Evolutionary conservation across 2,888 invertebrate species (phyloP).

Genomic region (Thecocarcelia acutangulata): DNA sequence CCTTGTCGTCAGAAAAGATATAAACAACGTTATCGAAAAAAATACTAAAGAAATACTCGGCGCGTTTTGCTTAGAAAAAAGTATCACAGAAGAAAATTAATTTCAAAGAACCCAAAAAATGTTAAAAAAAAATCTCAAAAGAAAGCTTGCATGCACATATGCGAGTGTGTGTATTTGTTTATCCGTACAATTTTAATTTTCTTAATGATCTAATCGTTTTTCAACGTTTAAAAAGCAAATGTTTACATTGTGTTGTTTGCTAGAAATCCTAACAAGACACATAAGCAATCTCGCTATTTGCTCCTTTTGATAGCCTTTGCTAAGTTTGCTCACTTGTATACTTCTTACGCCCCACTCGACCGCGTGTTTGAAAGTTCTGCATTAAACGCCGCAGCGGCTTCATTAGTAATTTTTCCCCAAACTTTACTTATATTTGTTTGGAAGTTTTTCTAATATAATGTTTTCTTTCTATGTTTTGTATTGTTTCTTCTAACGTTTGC

Average conservation of each 20-base stretch:
- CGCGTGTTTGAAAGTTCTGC: conserved; percentile 74
- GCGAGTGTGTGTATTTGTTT: conserved; percentile 64
- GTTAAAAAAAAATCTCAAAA: conserved; percentile 25
- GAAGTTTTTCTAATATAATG: conserved; percentile 74
- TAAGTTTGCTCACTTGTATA: conserved; percentile 73
- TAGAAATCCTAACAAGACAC: conserved; percentile 58
- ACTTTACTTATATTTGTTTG: conserved; percentile 70
- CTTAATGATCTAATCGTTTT: conserved; percentile 29
- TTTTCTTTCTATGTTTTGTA: conserved; percentile 76
- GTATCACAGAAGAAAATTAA: conserved; percentile 73
- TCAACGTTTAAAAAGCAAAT: conserved; percentile 24
- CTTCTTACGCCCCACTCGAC: conserved; percentile 72
- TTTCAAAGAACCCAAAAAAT: conserved; percentile 65
- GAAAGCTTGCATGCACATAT: neutral
- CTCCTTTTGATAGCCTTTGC: conserved; percentile 68
- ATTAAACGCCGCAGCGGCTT: conserved; percentile 77
- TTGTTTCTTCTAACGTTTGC: conserved; percentile 57
- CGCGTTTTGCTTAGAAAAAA: conserved; percentile 58
- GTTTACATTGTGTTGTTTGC: conserved; percentile 43
- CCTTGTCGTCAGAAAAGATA: conserved; percentile 74
- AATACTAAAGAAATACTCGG: conserved; percentile 35
- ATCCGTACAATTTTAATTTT: conserved; percentile 37
- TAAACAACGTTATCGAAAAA: conserved; percentile 55
- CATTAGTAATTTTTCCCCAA: conserved; percentile 81
- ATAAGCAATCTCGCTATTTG: conserved; percentile 71